Percentiles rank a stretch among this genome's conserved stretches.
Conservation (phyloP, 1,140 invertebrate genomes). For the Drosophila setifemur region DNA sequence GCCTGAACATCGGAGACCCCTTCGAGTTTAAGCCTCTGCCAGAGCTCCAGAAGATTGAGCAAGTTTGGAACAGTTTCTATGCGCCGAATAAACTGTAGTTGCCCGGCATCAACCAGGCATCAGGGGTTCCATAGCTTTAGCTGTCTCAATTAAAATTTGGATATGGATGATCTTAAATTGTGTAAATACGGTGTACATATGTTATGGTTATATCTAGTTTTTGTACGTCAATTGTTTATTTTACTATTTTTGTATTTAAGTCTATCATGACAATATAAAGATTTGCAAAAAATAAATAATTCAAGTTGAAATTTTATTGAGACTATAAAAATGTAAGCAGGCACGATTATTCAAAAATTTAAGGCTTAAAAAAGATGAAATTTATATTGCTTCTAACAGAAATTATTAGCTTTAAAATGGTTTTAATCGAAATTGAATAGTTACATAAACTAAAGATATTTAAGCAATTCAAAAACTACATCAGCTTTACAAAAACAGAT, state of each 20-base stretch:
- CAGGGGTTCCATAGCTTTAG: conserved; percentile 57
- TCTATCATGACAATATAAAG: not conserved
- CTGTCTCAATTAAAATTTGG: conserved; percentile 6
- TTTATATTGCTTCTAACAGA: too few species aligned
- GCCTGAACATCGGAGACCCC: conserved; percentile 81
- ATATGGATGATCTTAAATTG: conserved; percentile 6
- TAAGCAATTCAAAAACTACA: too few species aligned
- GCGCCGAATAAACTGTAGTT: conserved; percentile 27
- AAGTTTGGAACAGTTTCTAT: conserved; percentile 82
- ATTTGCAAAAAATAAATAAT: too few species aligned
- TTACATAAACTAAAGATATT: too few species aligned
- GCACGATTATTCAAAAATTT: too few species aligned
- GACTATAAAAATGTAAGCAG: too few species aligned
- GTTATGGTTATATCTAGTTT: conserved; percentile 1
- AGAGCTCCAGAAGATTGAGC: conserved; percentile 73
- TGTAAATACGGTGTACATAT: conserved; percentile 58
- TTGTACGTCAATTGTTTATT: not conserved
- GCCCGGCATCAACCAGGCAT: not conserved
- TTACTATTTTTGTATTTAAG: not conserved
- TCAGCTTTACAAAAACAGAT: too few species aligned
- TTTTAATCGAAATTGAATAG: too few species aligned
- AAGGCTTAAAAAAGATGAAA: too few species aligned
- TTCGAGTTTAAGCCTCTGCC: conserved; percentile 77
- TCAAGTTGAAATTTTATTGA: too few species aligned
- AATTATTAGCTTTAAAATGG: too few species aligned